Evolutionary conservation across 2,888 invertebrate species (phyloP).

Genomic region (Agriopis aurantiaria): DNA sequence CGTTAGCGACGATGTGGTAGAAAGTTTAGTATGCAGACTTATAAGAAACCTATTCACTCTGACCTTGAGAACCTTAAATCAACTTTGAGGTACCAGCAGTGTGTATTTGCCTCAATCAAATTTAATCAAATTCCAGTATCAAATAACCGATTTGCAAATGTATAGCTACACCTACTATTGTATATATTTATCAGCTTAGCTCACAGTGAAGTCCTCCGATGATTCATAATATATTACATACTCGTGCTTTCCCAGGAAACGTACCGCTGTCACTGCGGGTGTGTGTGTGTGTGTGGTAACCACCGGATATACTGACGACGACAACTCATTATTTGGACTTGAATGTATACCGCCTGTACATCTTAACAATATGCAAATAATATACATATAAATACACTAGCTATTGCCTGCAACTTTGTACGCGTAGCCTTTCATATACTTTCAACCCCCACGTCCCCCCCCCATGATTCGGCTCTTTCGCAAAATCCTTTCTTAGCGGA

Average conservation of each 20-base stretch:
- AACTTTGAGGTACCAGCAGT: too few relatives aligned
- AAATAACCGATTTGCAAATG: not conserved
- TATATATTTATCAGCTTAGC: not conserved
- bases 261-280: not conserved
- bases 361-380: not conserved
- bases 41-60: too few relatives aligned
- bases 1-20: too few relatives aligned
- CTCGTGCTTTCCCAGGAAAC: conserved; percentile 12
- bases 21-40: too few relatives aligned
- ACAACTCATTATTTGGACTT: conserved; percentile 14
- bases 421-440: too few relatives aligned
- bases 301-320: conserved; percentile 20
- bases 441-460: too few relatives aligned
- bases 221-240: conserved; percentile 1
- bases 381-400: too few relatives aligned
- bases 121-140: not conserved
- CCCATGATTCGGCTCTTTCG: too few relatives aligned
- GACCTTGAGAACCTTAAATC: too few relatives aligned
- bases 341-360: not conserved
- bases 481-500: too few relatives aligned
- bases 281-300: not conserved
- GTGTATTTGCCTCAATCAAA: too few relatives aligned
- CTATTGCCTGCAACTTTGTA: too few relatives aligned
- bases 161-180: not conserved
- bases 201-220: not conserved